A percentile compares a stretch with the other conserved stretches of the same genome.
These are phyloP conservation scores for Hirtodrosophila histrioides DNA, from an alignment of 2,888 invertebrate species.

Conservation along the genomic window DNA sequence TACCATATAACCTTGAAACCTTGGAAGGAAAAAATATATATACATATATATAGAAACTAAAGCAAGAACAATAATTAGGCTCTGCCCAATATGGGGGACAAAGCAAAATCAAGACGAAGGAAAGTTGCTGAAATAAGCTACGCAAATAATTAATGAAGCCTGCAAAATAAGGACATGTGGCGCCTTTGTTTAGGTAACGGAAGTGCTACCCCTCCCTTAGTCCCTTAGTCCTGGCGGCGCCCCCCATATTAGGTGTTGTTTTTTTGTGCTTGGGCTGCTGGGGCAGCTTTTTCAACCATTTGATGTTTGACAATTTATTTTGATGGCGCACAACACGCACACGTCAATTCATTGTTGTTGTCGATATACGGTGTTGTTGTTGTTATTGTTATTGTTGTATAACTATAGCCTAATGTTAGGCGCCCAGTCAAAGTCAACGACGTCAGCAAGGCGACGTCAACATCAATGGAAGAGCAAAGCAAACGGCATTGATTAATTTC, in stretches of 20 bases:
- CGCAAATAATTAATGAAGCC: conserved; percentile 69
- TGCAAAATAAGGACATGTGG: conserved; percentile 63
- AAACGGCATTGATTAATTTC: conserved; percentile 76
- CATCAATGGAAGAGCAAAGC: conserved; percentile 52
- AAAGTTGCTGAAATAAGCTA: conserved; percentile 52
- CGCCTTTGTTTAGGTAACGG: conserved; percentile 64
- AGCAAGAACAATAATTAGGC: conserved; percentile 53
- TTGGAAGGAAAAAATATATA: not conserved
- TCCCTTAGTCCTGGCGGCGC: conserved; percentile 6
- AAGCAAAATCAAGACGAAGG: conserved; percentile 3
- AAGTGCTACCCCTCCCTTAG: conserved; percentile 36
- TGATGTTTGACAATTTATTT: conserved; percentile 77
- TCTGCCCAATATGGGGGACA: not conserved
- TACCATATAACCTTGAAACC: conserved; percentile 45
- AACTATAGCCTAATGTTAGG: conserved; percentile 43
- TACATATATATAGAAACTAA: not conserved
- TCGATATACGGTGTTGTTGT: conserved; percentile 3
- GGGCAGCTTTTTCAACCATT: conserved; percentile 43
- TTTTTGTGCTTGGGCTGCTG: conserved; percentile 34
- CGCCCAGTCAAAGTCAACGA: conserved; percentile 31
- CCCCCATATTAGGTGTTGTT: conserved; percentile 23
- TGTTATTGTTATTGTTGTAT: conserved; percentile 35
- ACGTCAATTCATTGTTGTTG: conserved; percentile 28
- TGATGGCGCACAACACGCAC: conserved; percentile 72
- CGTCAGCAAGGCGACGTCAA: conserved; percentile 44